phyloP scores from a whole-genome alignment of 2,888 invertebrate genomes.

The Xylota segnis region DNA sequence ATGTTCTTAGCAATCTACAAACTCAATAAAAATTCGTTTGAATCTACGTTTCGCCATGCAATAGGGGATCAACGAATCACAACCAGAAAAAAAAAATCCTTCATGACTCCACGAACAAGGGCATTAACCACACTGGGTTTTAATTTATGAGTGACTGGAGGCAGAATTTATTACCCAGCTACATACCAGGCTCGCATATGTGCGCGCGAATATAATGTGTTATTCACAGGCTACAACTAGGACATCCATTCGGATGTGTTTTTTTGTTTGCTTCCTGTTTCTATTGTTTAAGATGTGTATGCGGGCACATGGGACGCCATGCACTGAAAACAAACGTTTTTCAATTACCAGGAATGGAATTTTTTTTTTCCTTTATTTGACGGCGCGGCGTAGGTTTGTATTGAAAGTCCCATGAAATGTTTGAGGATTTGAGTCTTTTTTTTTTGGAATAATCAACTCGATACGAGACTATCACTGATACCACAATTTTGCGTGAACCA shows the following conservation, averaged over 20 bases:
- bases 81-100: constrained; percentile 36
- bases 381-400: constrained; percentile 3
- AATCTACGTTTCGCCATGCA: constrained; percentile 39
- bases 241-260: constrained; percentile 41
- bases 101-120: constrained; percentile 64
- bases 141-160: constrained; percentile 75
- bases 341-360: constrained; percentile 7
- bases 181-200: constrained; percentile 34
- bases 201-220: constrained; percentile 47
- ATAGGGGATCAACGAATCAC: constrained; percentile 52
- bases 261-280: background rate
- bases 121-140: constrained; percentile 72
- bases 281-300: constrained; percentile 37
- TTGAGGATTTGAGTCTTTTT: constrained; percentile 8
- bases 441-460: too few species aligned
- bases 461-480: too few species aligned
- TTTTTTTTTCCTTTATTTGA: constrained; percentile 9
- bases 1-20: constrained; percentile 48
- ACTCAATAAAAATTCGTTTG: constrained; percentile 61
- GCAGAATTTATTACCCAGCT: constrained; percentile 72
- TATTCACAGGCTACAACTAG: constrained; percentile 55
- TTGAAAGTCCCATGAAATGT: constrained; percentile 45
- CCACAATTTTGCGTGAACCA: background rate
- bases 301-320: background rate
- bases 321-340: constrained; percentile 12